phyloP scores from a whole-genome alignment of 2,113 vertebrate genomes.

The Hylia prasina region DNA sequence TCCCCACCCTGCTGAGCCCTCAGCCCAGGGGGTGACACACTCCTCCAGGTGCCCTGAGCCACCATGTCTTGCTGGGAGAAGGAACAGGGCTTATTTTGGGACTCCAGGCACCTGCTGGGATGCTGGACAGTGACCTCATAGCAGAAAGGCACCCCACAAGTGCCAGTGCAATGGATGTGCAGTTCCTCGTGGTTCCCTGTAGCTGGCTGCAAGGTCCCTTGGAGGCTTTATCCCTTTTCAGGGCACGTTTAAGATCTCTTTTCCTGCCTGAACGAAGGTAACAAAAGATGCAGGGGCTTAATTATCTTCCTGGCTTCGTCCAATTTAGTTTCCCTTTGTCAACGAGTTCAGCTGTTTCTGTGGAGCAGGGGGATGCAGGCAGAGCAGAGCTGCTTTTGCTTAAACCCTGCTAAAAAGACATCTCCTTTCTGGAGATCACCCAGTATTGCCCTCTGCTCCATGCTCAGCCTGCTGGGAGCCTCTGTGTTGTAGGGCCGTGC shows the following conservation, averaged over 20 bases:
- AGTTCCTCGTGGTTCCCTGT: rapidly evolving
- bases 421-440: background rate
- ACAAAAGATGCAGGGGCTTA: background rate
- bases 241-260: background rate
- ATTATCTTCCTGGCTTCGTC: background rate
- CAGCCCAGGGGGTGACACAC: rapidly evolving
- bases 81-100: rapidly evolving
- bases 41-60: background rate
- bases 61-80: rapidly evolving
- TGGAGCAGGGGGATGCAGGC: background rate
- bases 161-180: rapidly evolving
- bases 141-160: background rate
- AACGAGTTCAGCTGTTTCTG: rapidly evolving
- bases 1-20: background rate
- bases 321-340: background rate
- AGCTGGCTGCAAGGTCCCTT: background rate
- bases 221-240: background rate
- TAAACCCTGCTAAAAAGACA: background rate
- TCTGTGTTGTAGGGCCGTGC: rapidly evolving
- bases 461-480: background rate
- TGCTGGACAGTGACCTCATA: rapidly evolving
- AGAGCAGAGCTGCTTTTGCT: background rate
- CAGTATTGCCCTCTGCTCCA: background rate
- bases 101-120: background rate
- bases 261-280: background rate